Evolutionary conservation across 2,113 vertebrate genomes (phyloP).

Genomic region (Prunella fulvescens): DNA sequence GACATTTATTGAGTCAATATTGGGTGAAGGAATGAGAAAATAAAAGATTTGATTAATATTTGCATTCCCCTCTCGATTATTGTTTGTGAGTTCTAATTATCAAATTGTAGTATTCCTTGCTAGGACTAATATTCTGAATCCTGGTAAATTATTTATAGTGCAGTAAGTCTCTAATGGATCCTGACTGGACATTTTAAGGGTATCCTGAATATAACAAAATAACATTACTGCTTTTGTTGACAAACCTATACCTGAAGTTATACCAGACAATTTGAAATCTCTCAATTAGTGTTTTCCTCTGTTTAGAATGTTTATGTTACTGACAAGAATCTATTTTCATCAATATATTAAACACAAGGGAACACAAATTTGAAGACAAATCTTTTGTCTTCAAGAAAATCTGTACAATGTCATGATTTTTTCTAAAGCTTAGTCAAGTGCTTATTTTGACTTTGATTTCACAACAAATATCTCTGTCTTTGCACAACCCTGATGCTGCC

Average conservation of each 20-base stretch:
- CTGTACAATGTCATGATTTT: neutral
- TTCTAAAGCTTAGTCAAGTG: neutral
- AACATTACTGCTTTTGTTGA: neutral
- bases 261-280: neutral
- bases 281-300: neutral
- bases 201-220: neutral
- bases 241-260: neutral
- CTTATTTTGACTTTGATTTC: neutral
- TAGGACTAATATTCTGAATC: neutral
- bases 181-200: neutral
- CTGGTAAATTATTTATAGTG: neutral
- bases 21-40: neutral
- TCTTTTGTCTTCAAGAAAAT: neutral
- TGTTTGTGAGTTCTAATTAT: neutral
- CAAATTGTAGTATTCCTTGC: neutral
- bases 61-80: neutral
- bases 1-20: neutral
- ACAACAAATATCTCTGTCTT: neutral
- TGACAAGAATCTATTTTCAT: neutral
- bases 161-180: neutral
- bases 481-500: neutral
- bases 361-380: neutral
- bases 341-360: neutral
- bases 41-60: neutral
- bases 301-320: neutral